phyloP scores from a whole-genome alignment of 2,113 vertebrate species.

The Gallinago paraguaiae region DNA sequence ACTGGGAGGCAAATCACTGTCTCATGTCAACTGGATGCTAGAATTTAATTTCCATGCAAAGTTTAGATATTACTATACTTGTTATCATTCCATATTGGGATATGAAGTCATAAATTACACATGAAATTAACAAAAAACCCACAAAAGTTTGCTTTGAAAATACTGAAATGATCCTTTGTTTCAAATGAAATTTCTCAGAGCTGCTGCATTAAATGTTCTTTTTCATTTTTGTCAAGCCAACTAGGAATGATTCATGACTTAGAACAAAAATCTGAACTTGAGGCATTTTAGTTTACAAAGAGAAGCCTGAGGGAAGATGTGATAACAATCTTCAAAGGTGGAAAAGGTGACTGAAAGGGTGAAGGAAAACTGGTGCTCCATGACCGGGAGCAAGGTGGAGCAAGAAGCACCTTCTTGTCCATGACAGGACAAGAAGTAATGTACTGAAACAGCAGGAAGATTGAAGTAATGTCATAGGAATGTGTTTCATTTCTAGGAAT shows the following conservation, averaged over 20 bases:
- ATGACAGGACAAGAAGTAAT: background rate
- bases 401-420: too few relatives aligned
- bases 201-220: background rate
- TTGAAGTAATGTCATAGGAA: background rate
- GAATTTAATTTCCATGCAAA: background rate
- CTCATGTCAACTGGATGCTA: background rate
- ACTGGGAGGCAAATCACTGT: background rate
- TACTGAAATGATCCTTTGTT: background rate
- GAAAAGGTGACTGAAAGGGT: background rate
- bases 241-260: background rate
- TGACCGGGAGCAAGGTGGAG: background rate
- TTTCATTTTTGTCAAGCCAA: background rate
- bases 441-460: background rate
- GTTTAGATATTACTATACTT: background rate
- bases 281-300: background rate
- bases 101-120: background rate
- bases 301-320: background rate
- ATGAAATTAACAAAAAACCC: background rate
- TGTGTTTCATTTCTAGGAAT: background rate
- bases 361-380: background rate
- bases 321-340: background rate
- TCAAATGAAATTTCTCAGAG: background rate
- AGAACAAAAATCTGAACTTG: background rate
- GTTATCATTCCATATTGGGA: background rate
- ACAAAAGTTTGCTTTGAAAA: background rate